Evolutionary conservation across 2,888 invertebrate species (phyloP), one percentile per base, ranked within the genome.

Genomic region (Tetheella fluctuosa): DNA sequence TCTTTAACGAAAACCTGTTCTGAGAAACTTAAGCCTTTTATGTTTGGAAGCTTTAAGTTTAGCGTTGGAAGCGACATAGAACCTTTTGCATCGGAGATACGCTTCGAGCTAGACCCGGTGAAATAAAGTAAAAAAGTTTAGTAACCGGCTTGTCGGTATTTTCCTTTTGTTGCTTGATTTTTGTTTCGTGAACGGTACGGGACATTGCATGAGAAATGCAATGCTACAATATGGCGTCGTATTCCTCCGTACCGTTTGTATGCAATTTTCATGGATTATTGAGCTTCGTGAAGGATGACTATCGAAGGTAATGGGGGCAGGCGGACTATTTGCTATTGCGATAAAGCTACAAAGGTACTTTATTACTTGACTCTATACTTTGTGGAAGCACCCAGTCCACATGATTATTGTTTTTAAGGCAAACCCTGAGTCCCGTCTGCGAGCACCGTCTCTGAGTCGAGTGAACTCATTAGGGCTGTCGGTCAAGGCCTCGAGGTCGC

Each of bases 101-200:
- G 72, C 70, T 73, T 70, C 72, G 77, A 79, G 81, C 78, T 81
- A 79, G 83, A 81, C 79, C 73, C 80, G 75, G 79, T 85, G 83
- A 90, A 91, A 91, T 90, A 90, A 91, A 90, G 86, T 89, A 92
- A 93, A 92, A 91, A 93, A 90, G 81, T 91, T 90, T 88, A 86
- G 89, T 88, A 90, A 91, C 91, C 91, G 90, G 91, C 89, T 91
- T 88, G 90, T 88, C 90, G 88, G 90, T 89, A 86, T 90, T 90
- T 89, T 88, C 84, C 85, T 90, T 90, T 89, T 91, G 88, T 84
- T 84, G 84, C 85, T 90, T 89, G 86, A 91, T 91, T 91, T 91
- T 91, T 89, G 88, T 90, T 91, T 86, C 81, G 85, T 85, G 84
- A 89, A 88, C 89, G 89, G 89, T 87, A 90, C 90, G 89, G 89